Base-by-base conservation (phyloP, 2,113 vertebrate species). In the Trogon surrucura region DNA sequence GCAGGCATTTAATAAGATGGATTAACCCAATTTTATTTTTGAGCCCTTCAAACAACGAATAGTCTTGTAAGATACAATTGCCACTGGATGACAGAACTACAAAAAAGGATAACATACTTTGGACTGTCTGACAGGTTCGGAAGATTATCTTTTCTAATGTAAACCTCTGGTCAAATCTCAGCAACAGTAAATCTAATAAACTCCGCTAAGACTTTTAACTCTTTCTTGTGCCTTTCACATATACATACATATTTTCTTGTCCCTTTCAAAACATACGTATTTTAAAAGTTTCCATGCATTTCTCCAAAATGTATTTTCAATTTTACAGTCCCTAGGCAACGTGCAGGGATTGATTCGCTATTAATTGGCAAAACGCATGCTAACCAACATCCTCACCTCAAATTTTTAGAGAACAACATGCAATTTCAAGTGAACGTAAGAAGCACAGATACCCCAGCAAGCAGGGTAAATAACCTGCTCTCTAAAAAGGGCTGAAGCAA, bases 21-120 rank as follows among this genome's bases (percentile, higher is more conserved):
- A 96, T 96, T 97, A 95, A 92, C 94, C 81, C 65, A n/a, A 47
- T 88, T 91, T 93, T 85, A 69, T 87, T 95, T 91, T 67, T 88
- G 81, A 96, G 91, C 82, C 70, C 64, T 89, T 60, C 5, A 5
- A 85, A 91, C 87, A 91, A 85, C 32, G 60, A 91, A 72, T 62
- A 80, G 23, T 82, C 85, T 93, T 92, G 60, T 79, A 93, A 97
- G 93, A 92, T 86, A 80, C 41, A 92, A 88, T 12, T 96, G 80
- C 70, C 84, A 47, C 62, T 44, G 51, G 69, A 95, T 93, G 79
- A 96, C 93, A 94, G 89, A 94, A 86, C 83, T 34, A 85, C 89
- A 88, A 84, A 95, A 83, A 94, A 65, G 93, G 91, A 93, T 96
- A 97, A 96, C 85, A 64, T 88, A 78, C 79, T 88, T 57, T 73